Base-by-base conservation (phyloP, 2,797 vertebrate genomes). In the Oryzias dopingdopingensis region DNA sequence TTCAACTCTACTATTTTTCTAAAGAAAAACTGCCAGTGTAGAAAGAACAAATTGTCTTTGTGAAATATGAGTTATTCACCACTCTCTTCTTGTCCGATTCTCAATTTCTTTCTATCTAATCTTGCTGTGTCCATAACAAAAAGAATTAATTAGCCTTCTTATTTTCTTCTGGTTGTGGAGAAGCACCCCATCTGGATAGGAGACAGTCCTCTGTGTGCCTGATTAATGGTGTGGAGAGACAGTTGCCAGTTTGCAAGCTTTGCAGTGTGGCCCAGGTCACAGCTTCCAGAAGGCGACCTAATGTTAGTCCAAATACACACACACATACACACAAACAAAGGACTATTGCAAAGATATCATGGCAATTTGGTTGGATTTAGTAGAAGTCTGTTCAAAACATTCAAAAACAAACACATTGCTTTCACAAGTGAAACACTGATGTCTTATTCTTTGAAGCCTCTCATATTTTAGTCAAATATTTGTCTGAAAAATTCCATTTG, bases 131-230 rank as follows among this genome's bases (percentile, higher is more conserved):
- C 94, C 93, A 93, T 95, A 94, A 95, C 94, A 95, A 96, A 96
- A 96, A 95, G 95, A 97, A 97, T 98, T 96, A 97, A 99, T 98
- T 99, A 97, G 95, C 93, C 93, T 73, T 91, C 94, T 96, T 95
- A 95, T 96, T 96, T 97, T 96, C 93, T 93, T 93, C 90, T 89
- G 86, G 83, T 94, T 95, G 94, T 93, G 90, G 92, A 94, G 92
- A 93, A 91, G 90, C 93, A 96, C 92, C 94, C 96, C 94, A 97
- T 96, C 96, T 98, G 96, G 95, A 93, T 92, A 90, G 92, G 90
- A 93, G 94, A 93, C 93, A 93, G 93, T 96, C 94, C 94, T 96
- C 88, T 84, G 92, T 94, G 94, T 92, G 91, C 92, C 93, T 97
- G 95, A 97, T 97, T 96, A 95, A 99, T 98, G 93, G 91, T 86